phyloP scores from a whole-genome alignment of 1,140 invertebrate species.

The Mesaphorura yosii region DNA sequence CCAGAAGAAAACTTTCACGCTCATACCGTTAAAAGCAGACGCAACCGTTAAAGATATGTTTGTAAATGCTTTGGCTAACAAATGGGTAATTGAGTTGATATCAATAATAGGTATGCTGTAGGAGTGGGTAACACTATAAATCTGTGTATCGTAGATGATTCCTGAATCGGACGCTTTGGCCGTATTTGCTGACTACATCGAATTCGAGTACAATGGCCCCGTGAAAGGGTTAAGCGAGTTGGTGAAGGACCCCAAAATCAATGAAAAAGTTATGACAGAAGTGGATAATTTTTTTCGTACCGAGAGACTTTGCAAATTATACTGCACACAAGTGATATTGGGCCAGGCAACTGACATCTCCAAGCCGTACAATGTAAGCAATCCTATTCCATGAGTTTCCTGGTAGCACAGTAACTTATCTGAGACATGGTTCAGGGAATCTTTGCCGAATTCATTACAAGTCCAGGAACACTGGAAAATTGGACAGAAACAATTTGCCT shows the following conservation, averaged over 20 bases:
- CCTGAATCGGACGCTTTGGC: constrained; percentile 10
- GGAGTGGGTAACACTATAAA: background rate
- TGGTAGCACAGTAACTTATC: background rate
- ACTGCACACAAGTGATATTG: constrained; percentile 22
- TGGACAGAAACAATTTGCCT: constrained; percentile 17
- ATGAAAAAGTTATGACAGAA: constrained; percentile 7
- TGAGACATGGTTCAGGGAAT: constrained; percentile 14
- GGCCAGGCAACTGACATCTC: background rate
- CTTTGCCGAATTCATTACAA: constrained; percentile 15
- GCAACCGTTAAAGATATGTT: constrained; percentile 9
- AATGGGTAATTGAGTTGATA: constrained; percentile 9
- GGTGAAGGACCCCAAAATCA: constrained; percentile 2
- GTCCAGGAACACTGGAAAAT: constrained; percentile 7
- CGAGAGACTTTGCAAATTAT: constrained; percentile 21
- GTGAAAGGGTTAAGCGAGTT: constrained; percentile 11
- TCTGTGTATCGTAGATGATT: constrained; percentile 13
- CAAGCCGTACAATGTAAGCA: constrained; percentile 17
- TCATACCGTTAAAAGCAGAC: background rate
- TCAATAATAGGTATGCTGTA: constrained; percentile 2
- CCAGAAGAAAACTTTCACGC: background rate
- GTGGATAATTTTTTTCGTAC: constrained; percentile 10
- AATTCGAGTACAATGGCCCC: constrained; percentile 27
- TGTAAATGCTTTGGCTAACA: constrained; percentile 5
- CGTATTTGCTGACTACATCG: constrained; percentile 18
- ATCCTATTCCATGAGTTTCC: constrained; percentile 1